phyloP scores from a whole-genome alignment of 92 coral and sea anemone species.

The Epizoanthus fatuus region DNA sequence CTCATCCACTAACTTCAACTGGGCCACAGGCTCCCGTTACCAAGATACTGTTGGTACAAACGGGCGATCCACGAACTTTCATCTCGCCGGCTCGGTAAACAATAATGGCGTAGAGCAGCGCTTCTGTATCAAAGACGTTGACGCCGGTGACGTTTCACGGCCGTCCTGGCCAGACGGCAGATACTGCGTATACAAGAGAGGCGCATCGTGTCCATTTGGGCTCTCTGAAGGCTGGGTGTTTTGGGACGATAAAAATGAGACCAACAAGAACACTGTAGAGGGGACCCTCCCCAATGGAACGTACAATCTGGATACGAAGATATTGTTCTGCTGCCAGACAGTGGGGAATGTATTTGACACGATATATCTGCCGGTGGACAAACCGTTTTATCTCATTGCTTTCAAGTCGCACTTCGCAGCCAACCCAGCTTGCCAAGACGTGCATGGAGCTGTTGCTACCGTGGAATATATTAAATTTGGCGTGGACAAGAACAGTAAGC shows the following conservation, averaged over 20 bases:
- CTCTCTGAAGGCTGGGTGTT: conserved; percentile 59
- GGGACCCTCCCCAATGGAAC: conserved; percentile 61
- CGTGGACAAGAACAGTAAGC: not conserved
- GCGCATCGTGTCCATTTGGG: conserved; percentile 53
- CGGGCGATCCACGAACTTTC: conserved; percentile 37
- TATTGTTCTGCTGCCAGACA: conserved; percentile 58
- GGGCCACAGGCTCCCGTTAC: conserved; percentile 60
- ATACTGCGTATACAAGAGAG: conserved; percentile 64
- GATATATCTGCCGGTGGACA: conserved; percentile 55
- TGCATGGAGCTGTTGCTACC: conserved; percentile 34
- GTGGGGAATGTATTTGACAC: conserved; percentile 44
- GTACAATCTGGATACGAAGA: conserved; percentile 56
- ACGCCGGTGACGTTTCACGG: conserved; percentile 33
- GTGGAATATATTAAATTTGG: conserved; percentile 40
- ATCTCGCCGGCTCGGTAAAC: conserved; percentile 57
- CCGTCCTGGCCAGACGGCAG: conserved; percentile 63
- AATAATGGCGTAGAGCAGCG: conserved; percentile 50
- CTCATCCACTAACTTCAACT: conserved; percentile 38
- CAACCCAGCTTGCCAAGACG: conserved; percentile 21
- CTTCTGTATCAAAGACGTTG: conserved; percentile 60
- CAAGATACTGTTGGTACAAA: conserved; percentile 55
- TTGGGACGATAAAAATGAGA: conserved; percentile 52
- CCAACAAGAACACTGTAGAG: conserved; percentile 35
- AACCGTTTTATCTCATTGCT: conserved; percentile 57
- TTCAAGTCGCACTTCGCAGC: conserved; percentile 30